Evolutionary conservation across 2,797 vertebrate genomes (phyloP), one percentile per base, ranked within the genome.

Genomic region (Oreochromis grahami): DNA sequence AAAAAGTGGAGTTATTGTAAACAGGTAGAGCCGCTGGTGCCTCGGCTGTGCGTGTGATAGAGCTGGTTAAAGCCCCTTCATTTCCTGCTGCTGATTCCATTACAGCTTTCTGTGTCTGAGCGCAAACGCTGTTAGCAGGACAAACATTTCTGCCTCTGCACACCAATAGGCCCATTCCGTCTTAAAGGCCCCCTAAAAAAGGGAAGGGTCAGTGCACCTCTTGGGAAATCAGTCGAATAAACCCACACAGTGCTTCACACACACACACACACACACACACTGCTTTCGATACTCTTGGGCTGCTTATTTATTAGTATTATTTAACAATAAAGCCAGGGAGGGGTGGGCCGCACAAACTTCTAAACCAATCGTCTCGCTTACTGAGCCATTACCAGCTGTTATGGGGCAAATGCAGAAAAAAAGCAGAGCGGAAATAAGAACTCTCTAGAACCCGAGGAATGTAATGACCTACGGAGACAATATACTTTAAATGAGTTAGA

Each of bases 61-160:
- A 87, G 88, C 88, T 77, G 84, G 29, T 77, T 87, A 65, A 90
- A 93, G 87, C 84, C 83, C 82, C 86, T 92, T 93, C 88, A 91
- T 91, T 93, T 91, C 89, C 84, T 85, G 65, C 89, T 24, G 80
- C 88, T 91, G 87, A 95, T 87, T 92, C 92, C 80, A 91, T 94
- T 92, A 83, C 85, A 29, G 80, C 82, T 63, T 36, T 86, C 81
- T 48, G 78, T 65, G 86, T 91, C 80, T 50, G 80, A 87, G 79
- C 82, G 58, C 79, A 93, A 93, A 92, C 81, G 77, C 81, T 3
- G 84, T 93, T 90, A 92, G 88, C 80, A 36, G 83, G 80, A 87
- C 92, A 92, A 89, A 93, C 89, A 89, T 4, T 4, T 45, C 58
- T 21, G 76, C 84, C 56, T 50, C 63, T 50, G 80, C 76, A 63